Conservation (phyloP, 2,797 vertebrate genomes). For the Mycteria americana region DNA sequence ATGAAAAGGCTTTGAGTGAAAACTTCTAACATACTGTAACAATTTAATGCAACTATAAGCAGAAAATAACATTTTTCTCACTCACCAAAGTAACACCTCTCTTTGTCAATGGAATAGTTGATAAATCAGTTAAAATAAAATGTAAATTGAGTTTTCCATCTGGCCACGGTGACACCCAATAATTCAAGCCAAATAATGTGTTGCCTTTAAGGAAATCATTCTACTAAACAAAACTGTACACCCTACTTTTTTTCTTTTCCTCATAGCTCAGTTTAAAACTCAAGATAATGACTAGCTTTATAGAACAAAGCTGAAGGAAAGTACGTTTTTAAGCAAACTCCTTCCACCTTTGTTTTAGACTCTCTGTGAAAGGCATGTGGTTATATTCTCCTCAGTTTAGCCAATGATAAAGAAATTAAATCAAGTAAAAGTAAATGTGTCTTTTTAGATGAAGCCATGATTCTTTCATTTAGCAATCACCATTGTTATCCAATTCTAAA, state of each 20-base stretch:
- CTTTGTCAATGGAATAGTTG: constrained; percentile 71
- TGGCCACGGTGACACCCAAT: constrained; percentile 59
- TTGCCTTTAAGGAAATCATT: constrained; percentile 48
- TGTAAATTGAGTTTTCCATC: constrained; percentile 72
- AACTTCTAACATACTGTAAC: constrained; percentile 56
- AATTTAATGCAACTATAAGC: constrained; percentile 59
- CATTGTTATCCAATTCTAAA: background rate
- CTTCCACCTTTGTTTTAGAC: background rate
- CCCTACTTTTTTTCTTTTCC: background rate
- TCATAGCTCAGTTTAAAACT: background rate
- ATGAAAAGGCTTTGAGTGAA: constrained; percentile 62
- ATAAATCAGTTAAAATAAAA: constrained; percentile 72
- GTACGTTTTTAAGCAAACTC: background rate
- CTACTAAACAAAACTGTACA: constrained; percentile 3
- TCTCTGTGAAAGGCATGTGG: background rate
- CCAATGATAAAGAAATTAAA: background rate
- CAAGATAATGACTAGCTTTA: background rate
- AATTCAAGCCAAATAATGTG: constrained; percentile 62
- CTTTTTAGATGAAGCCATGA: background rate
- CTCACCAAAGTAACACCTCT: constrained; percentile 69
- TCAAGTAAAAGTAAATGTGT: background rate
- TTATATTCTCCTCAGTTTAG: background rate
- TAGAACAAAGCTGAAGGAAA: background rate
- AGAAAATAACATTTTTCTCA: constrained; percentile 74
- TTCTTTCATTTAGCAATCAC: background rate